Conservation (phyloP, 2,113 vertebrate genomes). For the Scomber colias region DNA sequence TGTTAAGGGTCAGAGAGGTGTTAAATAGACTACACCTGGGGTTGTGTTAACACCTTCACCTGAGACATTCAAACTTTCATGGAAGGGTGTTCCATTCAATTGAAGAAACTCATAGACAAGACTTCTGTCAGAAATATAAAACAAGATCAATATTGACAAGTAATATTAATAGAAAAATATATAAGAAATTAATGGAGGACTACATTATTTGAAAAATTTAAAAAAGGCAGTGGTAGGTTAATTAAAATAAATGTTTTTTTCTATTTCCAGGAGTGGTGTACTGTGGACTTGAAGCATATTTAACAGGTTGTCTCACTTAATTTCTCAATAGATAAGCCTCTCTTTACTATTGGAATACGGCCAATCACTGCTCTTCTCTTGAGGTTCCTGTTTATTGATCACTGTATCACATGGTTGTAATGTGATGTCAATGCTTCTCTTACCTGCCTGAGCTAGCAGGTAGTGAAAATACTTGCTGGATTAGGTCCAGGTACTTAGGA, state of each 20-base stretch:
- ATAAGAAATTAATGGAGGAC: background rate
- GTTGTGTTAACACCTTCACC: constrained; percentile 78
- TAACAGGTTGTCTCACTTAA: constrained; percentile 38
- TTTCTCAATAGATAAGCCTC: constrained; percentile 50
- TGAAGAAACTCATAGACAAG: constrained; percentile 7
- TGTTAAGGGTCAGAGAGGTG: constrained; percentile 82
- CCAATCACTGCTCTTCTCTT: constrained; percentile 51
- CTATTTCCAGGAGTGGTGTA: background rate
- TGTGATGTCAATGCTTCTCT: constrained; percentile 60
- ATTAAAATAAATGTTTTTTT: constrained; percentile 34
- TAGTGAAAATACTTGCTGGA: constrained; percentile 38
- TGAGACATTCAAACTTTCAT: constrained; percentile 59
- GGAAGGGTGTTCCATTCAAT: constrained; percentile 41
- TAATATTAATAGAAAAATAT: too few relatives aligned
- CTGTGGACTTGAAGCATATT: constrained; percentile 39
- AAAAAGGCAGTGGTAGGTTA: constrained; percentile 8
- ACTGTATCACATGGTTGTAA: constrained; percentile 62
- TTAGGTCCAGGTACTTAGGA: constrained; percentile 25
- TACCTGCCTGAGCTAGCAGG: constrained; percentile 52
- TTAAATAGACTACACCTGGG: constrained; percentile 82
- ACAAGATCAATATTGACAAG: constrained; percentile 9
- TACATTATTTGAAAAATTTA: constrained; percentile 20
- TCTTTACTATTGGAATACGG: constrained; percentile 55
- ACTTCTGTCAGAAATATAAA: constrained; percentile 15
- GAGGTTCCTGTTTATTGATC: constrained; percentile 65